phyloP scores from a whole-genome alignment of 2,888 invertebrate genomes.

The Rapana venosa region DNA sequence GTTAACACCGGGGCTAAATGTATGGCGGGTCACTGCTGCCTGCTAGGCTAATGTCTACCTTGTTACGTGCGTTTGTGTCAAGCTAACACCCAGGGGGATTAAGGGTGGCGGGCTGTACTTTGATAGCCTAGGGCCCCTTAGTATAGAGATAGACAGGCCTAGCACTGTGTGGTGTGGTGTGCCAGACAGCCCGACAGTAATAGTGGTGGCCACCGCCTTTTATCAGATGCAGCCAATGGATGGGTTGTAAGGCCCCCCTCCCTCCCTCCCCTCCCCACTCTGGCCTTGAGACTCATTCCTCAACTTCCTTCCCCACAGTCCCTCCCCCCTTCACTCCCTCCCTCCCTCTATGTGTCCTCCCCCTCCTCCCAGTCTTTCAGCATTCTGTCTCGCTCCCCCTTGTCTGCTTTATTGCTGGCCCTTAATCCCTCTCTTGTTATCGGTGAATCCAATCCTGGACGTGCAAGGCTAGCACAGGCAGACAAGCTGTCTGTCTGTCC shows the following conservation, averaged over 20 bases:
- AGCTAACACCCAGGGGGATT: conserved; percentile 14
- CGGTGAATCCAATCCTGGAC: background rate
- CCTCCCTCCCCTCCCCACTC: background rate
- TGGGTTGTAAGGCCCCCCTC: conserved; percentile 9
- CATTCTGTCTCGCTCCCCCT: background rate
- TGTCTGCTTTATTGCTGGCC: conserved; percentile 14
- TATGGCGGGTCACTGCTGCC: background rate
- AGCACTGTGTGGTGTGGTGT: background rate
- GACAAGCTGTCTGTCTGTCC: background rate
- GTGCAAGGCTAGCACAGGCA: conserved; percentile 6
- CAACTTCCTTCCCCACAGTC: background rate
- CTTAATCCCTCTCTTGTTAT: conserved; percentile 21
- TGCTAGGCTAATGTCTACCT: conserved; percentile 37
- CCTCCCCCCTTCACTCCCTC: background rate
- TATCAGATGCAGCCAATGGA: conserved; percentile 35
- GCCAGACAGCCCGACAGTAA: background rate
- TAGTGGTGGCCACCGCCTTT: background rate
- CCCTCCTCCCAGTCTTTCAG: background rate
- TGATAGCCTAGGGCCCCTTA: background rate
- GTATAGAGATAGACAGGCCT: too few relatives aligned
- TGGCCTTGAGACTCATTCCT: background rate
- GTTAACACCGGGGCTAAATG: conserved; percentile 28
- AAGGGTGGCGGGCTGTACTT: background rate
- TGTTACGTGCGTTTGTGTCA: conserved; percentile 14
- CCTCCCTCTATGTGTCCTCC: background rate